Conservation (phyloP, 2,797 vertebrate species). For the Hyperoplus immaculatus region DNA sequence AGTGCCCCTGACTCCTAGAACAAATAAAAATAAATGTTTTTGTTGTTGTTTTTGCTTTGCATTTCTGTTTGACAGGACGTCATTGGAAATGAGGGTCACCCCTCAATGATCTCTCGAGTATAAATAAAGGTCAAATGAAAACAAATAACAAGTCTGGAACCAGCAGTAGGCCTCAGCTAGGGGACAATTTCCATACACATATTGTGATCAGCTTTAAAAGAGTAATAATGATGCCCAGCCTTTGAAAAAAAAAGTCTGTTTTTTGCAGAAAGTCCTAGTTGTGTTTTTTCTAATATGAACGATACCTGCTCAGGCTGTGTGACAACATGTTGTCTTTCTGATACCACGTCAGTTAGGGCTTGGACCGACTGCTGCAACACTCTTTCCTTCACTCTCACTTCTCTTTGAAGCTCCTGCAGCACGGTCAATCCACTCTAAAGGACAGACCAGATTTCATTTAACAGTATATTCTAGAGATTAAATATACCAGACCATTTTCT, state of each 20-base stretch:
- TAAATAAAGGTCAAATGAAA: no score
- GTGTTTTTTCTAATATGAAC: not conserved
- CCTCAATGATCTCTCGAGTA: no score
- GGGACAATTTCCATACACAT: not conserved
- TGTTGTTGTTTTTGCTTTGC: no score
- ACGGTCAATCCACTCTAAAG: slow-evolving; percentile 86
- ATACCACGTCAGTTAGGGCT: slow-evolving; percentile 84
- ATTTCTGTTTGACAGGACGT: no score
- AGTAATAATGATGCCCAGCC: not conserved
- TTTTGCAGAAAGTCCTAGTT: not conserved
- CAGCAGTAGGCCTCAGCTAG: not conserved
- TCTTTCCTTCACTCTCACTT: slow-evolving; percentile 86
- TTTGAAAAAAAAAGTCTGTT: not conserved
- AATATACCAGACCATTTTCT: not conserved
- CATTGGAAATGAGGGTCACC: no score
- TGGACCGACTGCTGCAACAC: slow-evolving; percentile 87
- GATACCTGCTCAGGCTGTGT: slow-evolving; percentile 86
- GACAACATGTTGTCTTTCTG: slow-evolving; percentile 75
- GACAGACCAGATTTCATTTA: slow-evolving; percentile 36
- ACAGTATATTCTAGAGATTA: not conserved
- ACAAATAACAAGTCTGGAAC: not conserved
- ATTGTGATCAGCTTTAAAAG: not conserved
- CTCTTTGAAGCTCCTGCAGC: slow-evolving; percentile 86
- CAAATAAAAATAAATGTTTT: no score
- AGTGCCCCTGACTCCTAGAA: no score